A percentile compares a stretch with the other conserved stretches of the same genome.
phyloP scores from a whole-genome alignment of 2,113 vertebrate species.

The Prietella phreatophila region DNA sequence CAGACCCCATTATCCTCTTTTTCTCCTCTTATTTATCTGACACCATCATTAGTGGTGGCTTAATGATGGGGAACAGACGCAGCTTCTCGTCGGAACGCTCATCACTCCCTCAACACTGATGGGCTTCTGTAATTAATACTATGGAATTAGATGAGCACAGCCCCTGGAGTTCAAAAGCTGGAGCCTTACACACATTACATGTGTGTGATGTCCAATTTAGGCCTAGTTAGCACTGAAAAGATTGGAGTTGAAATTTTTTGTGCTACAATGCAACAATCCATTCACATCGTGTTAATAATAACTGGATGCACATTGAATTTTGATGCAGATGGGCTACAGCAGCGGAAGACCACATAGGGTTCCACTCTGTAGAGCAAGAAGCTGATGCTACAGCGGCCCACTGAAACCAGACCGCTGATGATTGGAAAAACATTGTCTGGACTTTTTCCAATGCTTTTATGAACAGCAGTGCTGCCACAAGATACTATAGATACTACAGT shows the following conservation, averaged over 20 bases:
- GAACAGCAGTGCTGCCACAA: too few relatives aligned
- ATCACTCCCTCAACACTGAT: slow-evolving; percentile 46
- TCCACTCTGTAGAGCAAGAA: too few relatives aligned
- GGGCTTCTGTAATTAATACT: slow-evolving; percentile 49
- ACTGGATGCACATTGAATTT: too few relatives aligned
- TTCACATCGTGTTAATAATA: not conserved
- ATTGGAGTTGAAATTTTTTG: not conserved
- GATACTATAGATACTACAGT: too few relatives aligned
- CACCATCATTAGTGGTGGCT: slow-evolving; percentile 45
- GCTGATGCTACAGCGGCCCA: too few relatives aligned
- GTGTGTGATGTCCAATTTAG: not conserved
- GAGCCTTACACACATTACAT: not conserved
- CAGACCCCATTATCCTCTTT: slow-evolving; percentile 40
- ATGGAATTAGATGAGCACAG: slow-evolving; percentile 40
- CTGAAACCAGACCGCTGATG: too few relatives aligned
- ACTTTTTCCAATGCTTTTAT: too few relatives aligned
- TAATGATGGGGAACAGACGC: slow-evolving; percentile 49
- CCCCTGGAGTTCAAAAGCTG: slow-evolving; percentile 28
- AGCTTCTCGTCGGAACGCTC: slow-evolving; percentile 38
- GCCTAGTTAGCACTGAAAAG: not conserved
- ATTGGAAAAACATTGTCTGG: too few relatives aligned
- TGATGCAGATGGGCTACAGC: too few relatives aligned
- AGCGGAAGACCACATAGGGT: too few relatives aligned
- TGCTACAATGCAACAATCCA: not conserved
- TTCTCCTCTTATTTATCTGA: slow-evolving; percentile 45